Conservation (phyloP, 1,140 invertebrate genomes). For the Drosophila azteca region DNA sequence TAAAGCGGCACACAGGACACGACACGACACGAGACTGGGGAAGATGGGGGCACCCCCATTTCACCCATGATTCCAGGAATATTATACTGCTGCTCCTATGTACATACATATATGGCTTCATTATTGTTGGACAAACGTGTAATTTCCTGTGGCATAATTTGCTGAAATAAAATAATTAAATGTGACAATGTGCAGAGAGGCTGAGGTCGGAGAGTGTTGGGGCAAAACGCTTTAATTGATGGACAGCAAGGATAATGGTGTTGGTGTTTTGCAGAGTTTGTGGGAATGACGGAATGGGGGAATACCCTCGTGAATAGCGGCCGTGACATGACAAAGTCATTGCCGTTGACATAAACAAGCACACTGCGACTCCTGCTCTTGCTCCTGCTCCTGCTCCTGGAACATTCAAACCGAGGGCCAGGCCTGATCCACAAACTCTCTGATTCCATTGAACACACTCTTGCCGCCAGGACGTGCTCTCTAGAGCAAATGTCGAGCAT, state of each 20-base stretch:
- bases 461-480: constrained; percentile 54
- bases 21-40: no score
- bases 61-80: no score
- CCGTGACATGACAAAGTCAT: constrained; percentile 62
- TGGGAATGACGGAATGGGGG: no score
- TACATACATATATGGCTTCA: constrained; percentile 49
- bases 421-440: constrained; percentile 1
- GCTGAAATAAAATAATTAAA: constrained; percentile 54
- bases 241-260: not conserved
- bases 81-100: no score
- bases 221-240: constrained; percentile 55
- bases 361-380: constrained; percentile 10
- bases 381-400: constrained; percentile 4
- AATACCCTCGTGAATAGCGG: constrained; percentile 18
- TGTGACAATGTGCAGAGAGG: constrained; percentile 41
- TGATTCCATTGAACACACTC: constrained; percentile 54
- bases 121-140: constrained; percentile 49
- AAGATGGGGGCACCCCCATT: no score
- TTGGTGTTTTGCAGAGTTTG: not conserved
- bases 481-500: constrained; percentile 20
- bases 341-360: constrained; percentile 62
- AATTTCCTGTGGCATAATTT: constrained; percentile 55
- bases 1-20: constrained; percentile 13
- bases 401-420: constrained; percentile 12
- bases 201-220: not conserved